Base-by-base conservation (phyloP, 1,140 invertebrate genomes). In the Babylonia areolata region DNA sequence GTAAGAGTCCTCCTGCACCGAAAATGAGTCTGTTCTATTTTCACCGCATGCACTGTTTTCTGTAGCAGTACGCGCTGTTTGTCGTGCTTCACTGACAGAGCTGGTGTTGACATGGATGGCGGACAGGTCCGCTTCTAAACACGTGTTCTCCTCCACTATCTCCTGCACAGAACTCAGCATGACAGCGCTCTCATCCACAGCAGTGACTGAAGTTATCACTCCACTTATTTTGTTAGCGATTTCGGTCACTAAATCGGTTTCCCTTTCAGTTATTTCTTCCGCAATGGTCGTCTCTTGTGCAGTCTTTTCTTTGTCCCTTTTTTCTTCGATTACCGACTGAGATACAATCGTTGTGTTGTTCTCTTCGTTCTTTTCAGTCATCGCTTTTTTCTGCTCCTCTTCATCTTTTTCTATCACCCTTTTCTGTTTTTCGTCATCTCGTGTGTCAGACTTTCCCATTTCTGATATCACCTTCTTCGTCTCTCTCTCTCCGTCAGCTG, bases 1-100 rank as follows among this genome's bases (percentile, higher is more conserved):
- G 37, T 80, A 54, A 54, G 40, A 40, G 46, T 58, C 78, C 42
- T 1, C 40, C 31, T 54, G 75, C 75, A 77, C 75, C 75, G 75
- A 77, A 23, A 64, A 12, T 23, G 58, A 20, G 28, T 64, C 58
- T 5, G 58, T 12, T 28, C 58, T n/a, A 23, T 64, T n/a, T 11
- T 64, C 15, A 23, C 28, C 28, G 58, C 5, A 5, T 17, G 17
- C 17, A 51, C 46, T 51, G 46, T 51, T 17, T 17, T 51, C 46
- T 64, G 58, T 6, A 64, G 58, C 28, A 23, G 5, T 3, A 23
- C 23, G 1, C 28, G 58, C 28, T n/a, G 15, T 12, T 11, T 64
- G 58, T 64, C 28, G 58, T 23, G 15, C 28, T 64, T 23, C 58
- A 5, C 58, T 64, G 58, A 28, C 28, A 23, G 23, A 6, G 58